phyloP scores from a whole-genome alignment of 2,797 vertebrate species.

The Oceanodroma leucorhoa region DNA sequence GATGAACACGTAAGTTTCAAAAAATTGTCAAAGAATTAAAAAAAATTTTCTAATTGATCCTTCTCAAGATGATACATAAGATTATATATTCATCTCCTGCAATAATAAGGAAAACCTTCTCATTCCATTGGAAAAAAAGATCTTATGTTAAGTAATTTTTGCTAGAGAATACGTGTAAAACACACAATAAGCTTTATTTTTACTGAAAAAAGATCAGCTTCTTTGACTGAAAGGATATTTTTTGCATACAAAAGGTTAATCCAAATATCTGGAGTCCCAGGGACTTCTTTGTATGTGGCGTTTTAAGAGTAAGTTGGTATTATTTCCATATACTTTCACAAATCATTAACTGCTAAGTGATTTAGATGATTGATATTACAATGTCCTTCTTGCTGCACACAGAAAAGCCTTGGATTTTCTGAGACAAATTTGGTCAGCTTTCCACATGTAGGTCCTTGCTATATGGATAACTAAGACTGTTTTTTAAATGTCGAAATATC shows the following conservation, averaged over 20 bases:
- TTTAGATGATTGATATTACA: not conserved
- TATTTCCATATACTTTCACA: not conserved
- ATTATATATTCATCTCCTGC: not conserved
- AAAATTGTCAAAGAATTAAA: not conserved
- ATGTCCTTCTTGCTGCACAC: accelerated
- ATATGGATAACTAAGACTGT: not conserved
- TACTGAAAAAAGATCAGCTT: not conserved
- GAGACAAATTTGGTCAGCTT: not conserved
- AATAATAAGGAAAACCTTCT: not conserved
- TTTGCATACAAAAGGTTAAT: not conserved
- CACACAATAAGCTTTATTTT: not conserved
- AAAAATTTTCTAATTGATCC: not conserved
- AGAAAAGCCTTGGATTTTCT: not conserved
- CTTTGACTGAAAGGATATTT: not conserved
- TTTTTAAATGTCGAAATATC: not conserved
- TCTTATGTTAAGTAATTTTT: not conserved
- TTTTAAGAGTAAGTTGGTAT: not conserved
- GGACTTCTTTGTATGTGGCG: not conserved
- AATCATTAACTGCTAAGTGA: not conserved
- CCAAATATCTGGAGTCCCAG: not conserved
- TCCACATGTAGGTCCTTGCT: not conserved
- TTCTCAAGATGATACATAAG: not conserved
- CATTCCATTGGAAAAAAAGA: not conserved
- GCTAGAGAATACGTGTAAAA: not conserved
- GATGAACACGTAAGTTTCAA: not conserved